These are phyloP conservation scores for Biston stratarius DNA, from an alignment of 2,888 invertebrate genomes.

Conservation along the genomic window DNA sequence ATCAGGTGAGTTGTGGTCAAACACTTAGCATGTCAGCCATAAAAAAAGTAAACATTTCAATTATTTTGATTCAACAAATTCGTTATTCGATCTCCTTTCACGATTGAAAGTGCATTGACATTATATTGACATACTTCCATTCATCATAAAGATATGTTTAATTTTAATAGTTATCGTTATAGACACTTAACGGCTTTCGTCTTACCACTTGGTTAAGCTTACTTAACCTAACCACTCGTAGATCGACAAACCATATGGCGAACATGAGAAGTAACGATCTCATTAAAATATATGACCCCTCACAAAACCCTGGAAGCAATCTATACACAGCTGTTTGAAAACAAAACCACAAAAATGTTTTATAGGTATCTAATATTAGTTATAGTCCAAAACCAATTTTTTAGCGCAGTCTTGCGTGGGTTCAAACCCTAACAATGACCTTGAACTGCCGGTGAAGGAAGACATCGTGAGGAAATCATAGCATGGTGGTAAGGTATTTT, in stretches of 20 bases:
- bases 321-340: background rate
- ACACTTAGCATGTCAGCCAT: too few relatives aligned
- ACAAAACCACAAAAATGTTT: background rate
- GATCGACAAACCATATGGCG: constrained; percentile 11
- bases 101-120: constrained; percentile 18
- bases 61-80: background rate
- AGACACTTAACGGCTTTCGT: constrained; percentile 17
- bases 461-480: too few relatives aligned
- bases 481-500: too few relatives aligned
- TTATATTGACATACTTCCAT: background rate
- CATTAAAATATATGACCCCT: constrained; percentile 7
- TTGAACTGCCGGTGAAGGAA: too few relatives aligned
- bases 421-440: too few relatives aligned
- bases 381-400: background rate
- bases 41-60: too few relatives aligned
- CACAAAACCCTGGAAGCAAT: background rate
- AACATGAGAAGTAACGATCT: constrained; percentile 2
- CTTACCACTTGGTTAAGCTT: background rate
- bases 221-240: constrained; percentile 10
- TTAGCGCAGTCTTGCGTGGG: too few relatives aligned
- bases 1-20: too few relatives aligned
- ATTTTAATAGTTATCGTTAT: constrained; percentile 19
- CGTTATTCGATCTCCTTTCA: background rate
- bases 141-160: constrained; percentile 16
- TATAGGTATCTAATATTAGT: background rate